Evolutionary conservation across 2,113 vertebrate genomes (phyloP), one percentile per base, ranked within the genome.

Genomic region (Prunella himalayana): DNA sequence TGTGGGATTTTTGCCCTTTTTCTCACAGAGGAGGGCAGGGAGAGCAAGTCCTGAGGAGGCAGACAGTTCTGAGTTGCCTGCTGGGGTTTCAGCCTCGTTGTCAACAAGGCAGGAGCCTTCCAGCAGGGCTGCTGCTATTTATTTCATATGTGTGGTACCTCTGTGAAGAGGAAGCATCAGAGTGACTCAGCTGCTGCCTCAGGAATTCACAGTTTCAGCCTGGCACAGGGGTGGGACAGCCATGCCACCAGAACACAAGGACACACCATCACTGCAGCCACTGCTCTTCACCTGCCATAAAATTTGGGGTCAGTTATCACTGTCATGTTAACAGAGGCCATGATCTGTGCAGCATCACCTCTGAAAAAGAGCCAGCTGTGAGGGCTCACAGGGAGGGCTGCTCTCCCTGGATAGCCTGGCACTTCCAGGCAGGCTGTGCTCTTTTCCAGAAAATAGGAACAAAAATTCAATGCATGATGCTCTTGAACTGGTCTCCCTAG

Each of bases 351-450:
- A 63, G 37, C 27, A n/a, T 10, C 44, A 13, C 9, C 80, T 88
- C 70, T 7, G 6, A 11, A 37, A 11, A 6, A 50, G 37, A 39
- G 25, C 19, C 65, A 64, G 64, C 28, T 0, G 0, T n/a, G 53
- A 85, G n/a, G 37, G 28, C 73, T 66, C 3, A 0, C 35, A 41
- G 79, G 42, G 49, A 20, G 27, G 60, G 14, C 15, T 75, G 31
- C 20, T 89, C 37, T 85, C 39, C 51, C 59, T 28, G 41, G 25
- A 20, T 19, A 42, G 11, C 15, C 31, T 42, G 33, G 37, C n/a
- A 5, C 49, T 85, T 47, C 19, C 0, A 4, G 65, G 42, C 17
- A 61, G 70, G 49, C 24, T 59, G 30, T 0, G 0, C 16, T 87
- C 7, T 45, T 57, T 87, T 71, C 21, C 20, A 33, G 64, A 76